Conservation (phyloP, 2,888 invertebrate genomes). For the Scelioninae gen. 1 region DNA sequence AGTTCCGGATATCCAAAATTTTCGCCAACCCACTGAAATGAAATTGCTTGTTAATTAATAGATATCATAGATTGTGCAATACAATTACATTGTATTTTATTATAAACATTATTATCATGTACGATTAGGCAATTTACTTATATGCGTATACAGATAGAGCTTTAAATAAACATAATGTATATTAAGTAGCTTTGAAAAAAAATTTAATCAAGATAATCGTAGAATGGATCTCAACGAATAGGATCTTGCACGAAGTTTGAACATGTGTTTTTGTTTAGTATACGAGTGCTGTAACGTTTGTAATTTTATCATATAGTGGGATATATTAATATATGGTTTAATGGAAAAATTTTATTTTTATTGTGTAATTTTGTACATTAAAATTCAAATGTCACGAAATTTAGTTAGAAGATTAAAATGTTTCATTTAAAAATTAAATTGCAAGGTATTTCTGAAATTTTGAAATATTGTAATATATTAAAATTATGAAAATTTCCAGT, state of each 20-base stretch:
- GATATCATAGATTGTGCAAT: constrained; percentile 7
- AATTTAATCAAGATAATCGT: constrained; percentile 35
- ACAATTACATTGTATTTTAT: constrained; percentile 5
- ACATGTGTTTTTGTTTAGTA: not conserved
- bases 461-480: too few relatives aligned
- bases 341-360: too few relatives aligned
- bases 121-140: constrained; percentile 19
- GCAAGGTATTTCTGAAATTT: too few relatives aligned
- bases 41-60: constrained; percentile 5
- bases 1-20: constrained; percentile 82
- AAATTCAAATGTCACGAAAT: too few relatives aligned
- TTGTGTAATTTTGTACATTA: too few relatives aligned
- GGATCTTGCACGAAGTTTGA: not conserved
- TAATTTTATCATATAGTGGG: too few relatives aligned
- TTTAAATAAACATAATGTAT: constrained; percentile 25
- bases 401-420: too few relatives aligned
- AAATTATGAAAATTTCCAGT: too few relatives aligned
- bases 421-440: too few relatives aligned
- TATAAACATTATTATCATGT: constrained; percentile 31
- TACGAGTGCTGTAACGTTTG: not conserved
- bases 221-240: constrained; percentile 14
- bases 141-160: constrained; percentile 10
- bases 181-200: constrained; percentile 23
- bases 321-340: too few relatives aligned
- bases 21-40: constrained; percentile 80